Percentiles rank a stretch among this genome's conserved stretches.
phyloP scores from a whole-genome alignment of 2,888 invertebrate species.

The Hypomecis punctinalis region DNA sequence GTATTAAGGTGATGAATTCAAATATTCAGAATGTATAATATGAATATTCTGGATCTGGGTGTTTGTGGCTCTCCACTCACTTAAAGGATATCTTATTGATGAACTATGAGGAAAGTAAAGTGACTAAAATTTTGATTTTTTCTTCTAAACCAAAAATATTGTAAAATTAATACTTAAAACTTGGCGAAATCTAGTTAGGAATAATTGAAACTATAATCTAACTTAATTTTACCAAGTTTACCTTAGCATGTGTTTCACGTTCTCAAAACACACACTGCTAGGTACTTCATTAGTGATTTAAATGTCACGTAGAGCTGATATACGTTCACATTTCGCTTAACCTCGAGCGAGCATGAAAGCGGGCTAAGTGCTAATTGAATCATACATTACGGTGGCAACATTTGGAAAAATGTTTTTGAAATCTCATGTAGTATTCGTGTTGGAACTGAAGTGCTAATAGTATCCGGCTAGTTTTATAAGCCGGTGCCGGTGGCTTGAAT shows the following conservation, averaged over 20 bases:
- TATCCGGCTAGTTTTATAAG: conserved; percentile 1
- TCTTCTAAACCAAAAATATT: too few species aligned
- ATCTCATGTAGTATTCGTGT: conserved; percentile 13
- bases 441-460: not conserved
- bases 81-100: too few species aligned
- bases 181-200: too few species aligned
- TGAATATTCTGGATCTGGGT: too few species aligned
- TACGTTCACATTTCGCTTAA: conserved; percentile 32
- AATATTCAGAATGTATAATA: too few species aligned
- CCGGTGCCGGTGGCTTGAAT: too few species aligned
- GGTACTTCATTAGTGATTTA: conserved; percentile 31
- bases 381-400: conserved; percentile 40
- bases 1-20: too few species aligned
- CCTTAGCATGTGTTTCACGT: conserved; percentile 21
- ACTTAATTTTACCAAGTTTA: not conserved
- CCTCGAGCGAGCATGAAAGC: conserved; percentile 31
- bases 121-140: too few species aligned
- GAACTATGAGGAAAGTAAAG: too few species aligned
- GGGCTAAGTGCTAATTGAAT: conserved; percentile 48
- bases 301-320: conserved; percentile 28
- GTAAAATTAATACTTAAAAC: too few species aligned
- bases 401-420: conserved; percentile 26
- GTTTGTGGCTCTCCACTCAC: too few species aligned
- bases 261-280: conserved; percentile 21
- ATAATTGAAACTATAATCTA: not conserved